Percentiles rank a stretch among this genome's conserved stretches.
phyloP scores from a whole-genome alignment of 92 coral and sea anemone species.

The Bergia puertoricense region DNA sequence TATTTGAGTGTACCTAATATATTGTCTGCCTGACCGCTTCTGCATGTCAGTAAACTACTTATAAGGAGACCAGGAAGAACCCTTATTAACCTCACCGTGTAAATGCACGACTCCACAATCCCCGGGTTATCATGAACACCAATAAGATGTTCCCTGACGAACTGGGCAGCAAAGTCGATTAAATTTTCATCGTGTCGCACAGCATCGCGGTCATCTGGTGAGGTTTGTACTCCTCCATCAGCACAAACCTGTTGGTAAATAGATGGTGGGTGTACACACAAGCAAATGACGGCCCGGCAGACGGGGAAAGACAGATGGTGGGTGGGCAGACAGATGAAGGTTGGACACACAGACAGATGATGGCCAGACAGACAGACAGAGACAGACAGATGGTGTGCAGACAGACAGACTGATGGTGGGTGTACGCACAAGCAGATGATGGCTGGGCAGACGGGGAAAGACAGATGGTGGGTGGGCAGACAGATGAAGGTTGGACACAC shows the following conservation, averaged over 20 bases:
- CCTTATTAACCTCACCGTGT: slow-evolving; percentile 55
- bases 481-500: not conserved
- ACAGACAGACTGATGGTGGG: too few relatives aligned
- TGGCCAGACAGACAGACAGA: too few relatives aligned
- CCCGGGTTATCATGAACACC: slow-evolving; percentile 77
- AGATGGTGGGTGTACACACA: not conserved
- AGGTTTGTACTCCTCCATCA: slow-evolving; percentile 15
- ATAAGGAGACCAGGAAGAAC: too few relatives aligned
- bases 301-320: not conserved
- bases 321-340: not conserved
- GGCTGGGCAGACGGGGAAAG: too few relatives aligned
- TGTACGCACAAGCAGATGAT: too few relatives aligned
- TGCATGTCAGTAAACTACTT: too few relatives aligned
- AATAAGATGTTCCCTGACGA: slow-evolving; percentile 55
- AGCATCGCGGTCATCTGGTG: slow-evolving; percentile 39
- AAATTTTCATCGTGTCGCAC: slow-evolving; percentile 45
- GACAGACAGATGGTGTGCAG: not conserved
- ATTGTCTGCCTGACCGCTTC: too few relatives aligned
- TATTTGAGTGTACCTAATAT: too few relatives aligned
- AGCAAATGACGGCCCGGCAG: not conserved
- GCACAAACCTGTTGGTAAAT: slow-evolving; percentile 31
- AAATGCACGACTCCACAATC: slow-evolving; percentile 73
- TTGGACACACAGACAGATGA: not conserved
- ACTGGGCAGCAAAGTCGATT: slow-evolving; percentile 44
- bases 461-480: too few relatives aligned